Base-by-base conservation (phyloP, 2,888 invertebrate species). In the Myopa testacea region DNA sequence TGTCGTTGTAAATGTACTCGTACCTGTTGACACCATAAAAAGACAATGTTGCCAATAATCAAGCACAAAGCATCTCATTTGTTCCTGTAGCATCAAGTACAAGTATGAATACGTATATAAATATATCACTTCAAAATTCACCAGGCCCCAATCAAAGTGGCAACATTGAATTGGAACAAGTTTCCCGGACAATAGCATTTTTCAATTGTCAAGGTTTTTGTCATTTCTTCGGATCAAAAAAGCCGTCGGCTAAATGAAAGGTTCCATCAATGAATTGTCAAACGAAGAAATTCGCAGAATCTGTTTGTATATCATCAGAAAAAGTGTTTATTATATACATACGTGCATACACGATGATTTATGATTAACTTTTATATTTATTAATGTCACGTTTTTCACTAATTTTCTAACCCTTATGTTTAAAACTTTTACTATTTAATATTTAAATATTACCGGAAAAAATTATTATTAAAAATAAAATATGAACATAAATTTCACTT, bases 21-120 rank as follows among this genome's bases (percentile, higher is more conserved):
- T 76, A 76, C 76, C 76, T 76, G 76, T 76, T 76, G 76, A 76
- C 76, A 76, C 63, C 71, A 55, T 76, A 71, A 71, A 69, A 76
- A 55, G 63, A 50, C 58, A 26, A 75, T 75, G 40, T 69, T 75
- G 75, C 75, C 68, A 75, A 75, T 75, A 75, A 69, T 60, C 69
- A 58, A 26, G 37, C n/a, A 38, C 12, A 65, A 45, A 8, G 1
- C 45, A 45, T 10, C 62, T 6, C 12, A 8, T 62, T 62, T 62
- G 34, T 62, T 62, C 34, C 34, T 62, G 14, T n/a, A 10, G 4
- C 62, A 26, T 34, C 19, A 58, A 58, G 12, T 16, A 58, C 58
- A 58, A 6, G 7, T 6, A 45, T 45, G 45, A 45, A 45, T 45
- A 10, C 45, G 10, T 10, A 10, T 10, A 8, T 45, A 45, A 45